These are phyloP conservation scores for Lydus trimaculatus DNA, from an alignment of 2,888 invertebrate species.

Conservation along the genomic window DNA sequence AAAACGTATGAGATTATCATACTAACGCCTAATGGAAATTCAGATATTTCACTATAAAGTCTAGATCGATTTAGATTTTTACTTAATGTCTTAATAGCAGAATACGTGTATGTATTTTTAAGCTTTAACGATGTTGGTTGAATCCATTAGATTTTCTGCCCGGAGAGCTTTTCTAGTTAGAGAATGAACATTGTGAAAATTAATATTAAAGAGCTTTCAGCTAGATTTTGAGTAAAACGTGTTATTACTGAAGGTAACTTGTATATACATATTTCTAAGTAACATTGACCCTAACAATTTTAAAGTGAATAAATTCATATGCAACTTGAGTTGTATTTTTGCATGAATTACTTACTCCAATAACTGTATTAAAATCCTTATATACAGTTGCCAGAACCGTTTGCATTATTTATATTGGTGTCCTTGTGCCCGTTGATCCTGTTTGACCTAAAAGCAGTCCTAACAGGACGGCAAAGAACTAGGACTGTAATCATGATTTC, in stretches of 20 bases:
- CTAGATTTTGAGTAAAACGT: neutral
- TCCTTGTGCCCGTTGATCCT: neutral
- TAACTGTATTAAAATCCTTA: neutral
- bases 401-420: neutral
- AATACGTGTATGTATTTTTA: neutral
- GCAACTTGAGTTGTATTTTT: no score
- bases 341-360: no score
- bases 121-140: neutral
- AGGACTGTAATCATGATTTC: neutral
- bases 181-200: neutral
- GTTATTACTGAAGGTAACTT: neutral
- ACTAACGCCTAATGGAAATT: neutral
- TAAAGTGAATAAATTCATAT: no score
- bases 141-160: neutral
- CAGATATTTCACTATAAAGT: neutral
- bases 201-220: constrained; percentile 8
- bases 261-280: no score
- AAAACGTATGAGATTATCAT: neutral
- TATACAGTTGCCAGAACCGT: neutral
- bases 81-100: neutral
- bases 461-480: neutral
- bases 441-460: neutral
- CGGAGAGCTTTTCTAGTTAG: neutral
- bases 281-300: no score
- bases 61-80: constrained; percentile 3